phyloP scores from a whole-genome alignment of 2,113 vertebrate species.

The Motacilla alba region DNA sequence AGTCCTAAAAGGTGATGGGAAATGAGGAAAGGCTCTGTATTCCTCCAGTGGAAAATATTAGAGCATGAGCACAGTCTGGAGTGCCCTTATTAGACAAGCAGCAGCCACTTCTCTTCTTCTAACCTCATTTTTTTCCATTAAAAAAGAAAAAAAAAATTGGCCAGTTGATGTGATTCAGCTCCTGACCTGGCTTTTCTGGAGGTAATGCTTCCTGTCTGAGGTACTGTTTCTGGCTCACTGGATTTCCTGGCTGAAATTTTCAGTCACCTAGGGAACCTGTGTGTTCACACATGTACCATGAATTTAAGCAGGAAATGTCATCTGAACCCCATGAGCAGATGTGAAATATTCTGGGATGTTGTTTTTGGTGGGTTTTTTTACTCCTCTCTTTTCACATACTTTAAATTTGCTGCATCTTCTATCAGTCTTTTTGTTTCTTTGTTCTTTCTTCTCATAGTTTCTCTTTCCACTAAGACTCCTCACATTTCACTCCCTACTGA shows the following conservation, averaged over 20 bases:
- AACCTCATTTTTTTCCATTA: slow-evolving; percentile 21
- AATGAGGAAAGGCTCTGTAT: slow-evolving; percentile 12
- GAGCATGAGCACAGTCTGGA: neutral
- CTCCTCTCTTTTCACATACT: neutral
- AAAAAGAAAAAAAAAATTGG: neutral
- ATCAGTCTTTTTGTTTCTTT: neutral
- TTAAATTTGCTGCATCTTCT: neutral
- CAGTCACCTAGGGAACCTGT: neutral
- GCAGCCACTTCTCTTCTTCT: slow-evolving; percentile 12
- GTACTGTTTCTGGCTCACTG: slow-evolving; percentile 18
- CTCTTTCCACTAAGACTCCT: neutral
- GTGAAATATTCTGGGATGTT: neutral
- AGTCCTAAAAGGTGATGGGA: neutral
- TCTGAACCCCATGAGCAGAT: slow-evolving; percentile 12
- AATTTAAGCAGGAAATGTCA: slow-evolving; percentile 30
- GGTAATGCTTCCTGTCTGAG: slow-evolving; percentile 30
- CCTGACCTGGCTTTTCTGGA: slow-evolving; percentile 30
- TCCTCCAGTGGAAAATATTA: slow-evolving; percentile 37
- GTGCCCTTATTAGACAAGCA: neutral
- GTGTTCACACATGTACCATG: neutral
- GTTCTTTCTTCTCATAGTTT: neutral
- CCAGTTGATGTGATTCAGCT: slow-evolving; percentile 30
- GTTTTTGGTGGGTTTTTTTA: neutral
- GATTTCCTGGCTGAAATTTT: slow-evolving; percentile 48
- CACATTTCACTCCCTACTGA: neutral